Evolutionary conservation across 2,888 invertebrate genomes (phyloP).

Genomic region (Ophonus ardosiacus): DNA sequence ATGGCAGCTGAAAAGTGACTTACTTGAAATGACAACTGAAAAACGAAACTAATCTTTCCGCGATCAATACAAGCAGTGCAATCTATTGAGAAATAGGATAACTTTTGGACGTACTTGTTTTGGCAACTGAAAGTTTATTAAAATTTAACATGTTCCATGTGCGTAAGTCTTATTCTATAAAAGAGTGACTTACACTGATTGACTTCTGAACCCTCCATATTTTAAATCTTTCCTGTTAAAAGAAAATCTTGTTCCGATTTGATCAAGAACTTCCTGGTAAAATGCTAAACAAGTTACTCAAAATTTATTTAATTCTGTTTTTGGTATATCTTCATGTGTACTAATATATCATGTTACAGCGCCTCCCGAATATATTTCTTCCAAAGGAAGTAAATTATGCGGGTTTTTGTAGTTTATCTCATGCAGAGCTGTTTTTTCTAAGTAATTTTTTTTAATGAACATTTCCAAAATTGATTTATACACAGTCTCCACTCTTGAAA

Average conservation of each 20-base stretch:
- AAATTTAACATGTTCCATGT: too few species aligned
- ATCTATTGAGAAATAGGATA: too few species aligned
- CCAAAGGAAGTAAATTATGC: not conserved
- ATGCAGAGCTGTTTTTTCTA: not conserved
- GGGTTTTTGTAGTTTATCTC: not conserved
- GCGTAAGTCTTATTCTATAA: too few species aligned
- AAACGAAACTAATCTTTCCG: too few species aligned
- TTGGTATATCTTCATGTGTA: not conserved
- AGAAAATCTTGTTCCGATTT: not conserved
- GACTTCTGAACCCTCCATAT: too few species aligned
- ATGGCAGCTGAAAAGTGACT: too few species aligned
- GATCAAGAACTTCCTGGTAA: not conserved
- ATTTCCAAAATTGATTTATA: constrained; percentile 18
- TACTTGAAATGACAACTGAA: too few species aligned
- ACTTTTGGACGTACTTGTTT: too few species aligned
- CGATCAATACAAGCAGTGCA: too few species aligned
- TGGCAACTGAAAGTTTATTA: too few species aligned
- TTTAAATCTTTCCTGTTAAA: not conserved
- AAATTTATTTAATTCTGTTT: not conserved
- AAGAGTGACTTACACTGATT: too few species aligned
- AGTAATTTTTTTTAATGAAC: not conserved
- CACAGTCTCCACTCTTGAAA: not conserved
- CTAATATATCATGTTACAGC: not conserved
- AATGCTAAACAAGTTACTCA: not conserved
- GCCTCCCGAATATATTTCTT: constrained; percentile 1